phyloP scores from a whole-genome alignment of 1,140 invertebrate genomes.

The Diorhabda elongata region DNA sequence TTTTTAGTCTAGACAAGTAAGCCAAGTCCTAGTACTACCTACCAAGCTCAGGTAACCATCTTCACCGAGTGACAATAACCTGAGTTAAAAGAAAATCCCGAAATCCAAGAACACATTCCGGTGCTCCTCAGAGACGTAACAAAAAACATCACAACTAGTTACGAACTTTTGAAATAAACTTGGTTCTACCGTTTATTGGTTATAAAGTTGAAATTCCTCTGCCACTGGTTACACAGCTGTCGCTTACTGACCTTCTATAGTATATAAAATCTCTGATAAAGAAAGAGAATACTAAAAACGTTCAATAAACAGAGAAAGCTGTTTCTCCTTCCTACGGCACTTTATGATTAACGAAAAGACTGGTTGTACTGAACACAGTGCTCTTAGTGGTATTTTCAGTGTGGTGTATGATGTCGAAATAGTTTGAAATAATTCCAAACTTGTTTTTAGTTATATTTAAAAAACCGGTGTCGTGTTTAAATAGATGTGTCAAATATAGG shows the following conservation, averaged over 20 bases:
- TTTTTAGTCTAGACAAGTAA: no score
- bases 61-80: slow-evolving; percentile 5
- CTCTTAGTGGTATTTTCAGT: background rate
- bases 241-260: background rate
- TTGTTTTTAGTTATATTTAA: background rate
- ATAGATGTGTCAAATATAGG: slow-evolving; percentile 2
- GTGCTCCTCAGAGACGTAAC: background rate
- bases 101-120: slow-evolving; percentile 11
- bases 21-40: background rate
- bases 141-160: background rate
- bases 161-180: no score
- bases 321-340: slow-evolving; percentile 6
- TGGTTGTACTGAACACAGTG: background rate
- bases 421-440: background rate
- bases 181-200: no score
- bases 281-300: background rate
- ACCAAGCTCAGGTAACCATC: background rate
- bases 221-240: background rate
- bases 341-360: slow-evolving; percentile 5
- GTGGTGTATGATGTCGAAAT: background rate
- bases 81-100: slow-evolving; percentile 4
- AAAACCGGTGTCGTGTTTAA: background rate
- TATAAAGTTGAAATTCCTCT: no score
- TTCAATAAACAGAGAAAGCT: background rate
- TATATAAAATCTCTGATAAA: background rate